Base-by-base conservation (phyloP, 2,888 invertebrate genomes). In the Homarus gammarus region DNA sequence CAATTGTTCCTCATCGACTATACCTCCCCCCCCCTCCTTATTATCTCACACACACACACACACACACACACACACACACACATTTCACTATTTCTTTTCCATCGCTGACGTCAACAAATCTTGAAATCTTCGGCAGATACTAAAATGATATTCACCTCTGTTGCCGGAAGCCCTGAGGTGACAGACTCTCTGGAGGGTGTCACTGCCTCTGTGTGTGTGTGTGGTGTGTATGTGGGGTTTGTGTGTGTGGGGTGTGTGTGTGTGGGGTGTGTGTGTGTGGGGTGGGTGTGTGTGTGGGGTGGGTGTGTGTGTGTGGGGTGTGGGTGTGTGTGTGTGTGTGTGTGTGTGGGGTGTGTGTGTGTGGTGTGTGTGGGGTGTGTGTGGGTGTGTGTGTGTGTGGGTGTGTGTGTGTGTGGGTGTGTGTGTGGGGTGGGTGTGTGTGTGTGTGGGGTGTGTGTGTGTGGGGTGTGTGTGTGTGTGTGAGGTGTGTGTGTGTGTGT, bases 281-380 rank as follows among this genome's bases (percentile, higher is more conserved):
- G 8, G 49, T 5, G 6, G 49, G 49, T 49, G 6, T 8, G 49
- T 12, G 6, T 12, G 6, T 49, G 49, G 49, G n/a, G 49, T 49
- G 49, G 49, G 49, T 49, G 49, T 49, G 49, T 49, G 49, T 49
- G 49, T 49, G 56, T 56, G 56, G n/a, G n/a, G n/a, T n/a, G n/a
- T 56, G 27, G 1, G 8, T 61, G 27, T 27, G 27, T 61, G n/a
- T 61, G 61, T 61, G 61, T 61, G n/a, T 61, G 27, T 61, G 61
- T 61, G 61, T 61, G 61, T 61, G 61, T n/a, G n/a, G 27, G 1
- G 8, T 61, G 27, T 27, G 27, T 61, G n/a, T 61, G 61, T 61
- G 61, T n/a, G n/a, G n/a, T 61, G 27, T 61, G 61, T 61, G 61
- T 61, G 61, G n/a, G 61, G 61, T 61, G 61, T 61, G n/a, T 56